Evolutionary conservation across 1,140 invertebrate genomes (phyloP).

Genomic region (Lepidostoma basale): DNA sequence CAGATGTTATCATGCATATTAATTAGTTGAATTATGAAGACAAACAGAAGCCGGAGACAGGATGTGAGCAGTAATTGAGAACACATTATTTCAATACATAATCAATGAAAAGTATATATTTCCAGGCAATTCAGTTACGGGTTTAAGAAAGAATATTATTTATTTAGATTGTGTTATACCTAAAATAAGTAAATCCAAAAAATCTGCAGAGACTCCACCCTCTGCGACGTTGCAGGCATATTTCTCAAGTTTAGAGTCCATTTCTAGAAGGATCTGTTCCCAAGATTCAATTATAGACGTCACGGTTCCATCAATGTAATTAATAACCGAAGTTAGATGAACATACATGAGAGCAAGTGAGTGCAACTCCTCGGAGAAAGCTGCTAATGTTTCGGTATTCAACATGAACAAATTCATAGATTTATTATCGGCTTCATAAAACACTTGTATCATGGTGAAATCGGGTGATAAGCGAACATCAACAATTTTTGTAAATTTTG

Average conservation of each 20-base stretch:
- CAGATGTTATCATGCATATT: not conserved
- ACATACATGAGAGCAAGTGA: slow-evolving; percentile 75
- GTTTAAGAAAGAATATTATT: no score
- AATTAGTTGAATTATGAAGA: no score
- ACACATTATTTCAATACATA: not conserved
- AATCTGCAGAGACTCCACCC: slow-evolving; percentile 86
- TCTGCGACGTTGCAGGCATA: slow-evolving; percentile 82
- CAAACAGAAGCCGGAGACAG: no score
- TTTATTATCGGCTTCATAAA: slow-evolving; percentile 61
- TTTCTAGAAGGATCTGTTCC: slow-evolving; percentile 93
- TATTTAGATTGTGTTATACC: slow-evolving; percentile 66
- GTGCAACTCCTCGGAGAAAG: slow-evolving; percentile 71
- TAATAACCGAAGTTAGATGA: slow-evolving; percentile 68
- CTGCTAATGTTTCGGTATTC: slow-evolving; percentile 71
- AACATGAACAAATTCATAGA: slow-evolving; percentile 64
- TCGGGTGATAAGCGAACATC: slow-evolving; percentile 67
- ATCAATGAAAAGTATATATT: not conserved
- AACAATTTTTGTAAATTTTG: slow-evolving; percentile 66
- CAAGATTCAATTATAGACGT: slow-evolving; percentile 89
- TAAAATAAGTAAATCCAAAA: slow-evolving; percentile 89
- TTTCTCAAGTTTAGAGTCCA: slow-evolving; percentile 89
- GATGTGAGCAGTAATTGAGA: no score
- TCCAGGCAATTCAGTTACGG: no score
- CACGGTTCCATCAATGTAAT: slow-evolving; percentile 78
- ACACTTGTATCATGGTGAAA: slow-evolving; percentile 64